phyloP scores from a whole-genome alignment of 2,888 invertebrate species.

The Phalera bucephala region DNA sequence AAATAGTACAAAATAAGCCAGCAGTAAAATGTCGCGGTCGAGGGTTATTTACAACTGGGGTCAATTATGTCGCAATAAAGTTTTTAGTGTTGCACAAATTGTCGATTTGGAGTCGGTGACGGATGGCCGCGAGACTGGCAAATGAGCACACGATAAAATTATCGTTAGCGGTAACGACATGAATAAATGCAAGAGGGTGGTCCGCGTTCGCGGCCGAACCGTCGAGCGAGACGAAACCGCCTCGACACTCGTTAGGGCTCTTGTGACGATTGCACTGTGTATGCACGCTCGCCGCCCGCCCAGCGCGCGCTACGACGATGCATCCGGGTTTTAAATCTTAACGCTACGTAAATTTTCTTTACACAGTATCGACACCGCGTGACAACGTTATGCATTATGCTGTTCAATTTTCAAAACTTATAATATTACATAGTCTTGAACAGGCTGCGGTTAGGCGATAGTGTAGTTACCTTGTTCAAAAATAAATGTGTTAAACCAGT shows the following conservation, averaged over 20 bases:
- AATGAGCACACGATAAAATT: constrained; percentile 84
- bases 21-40: constrained; percentile 52
- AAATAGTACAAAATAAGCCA: constrained; percentile 47
- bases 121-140: constrained; percentile 78
- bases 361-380: constrained; percentile 15
- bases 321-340: constrained; percentile 28
- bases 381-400: too few species aligned
- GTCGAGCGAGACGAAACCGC: constrained; percentile 47
- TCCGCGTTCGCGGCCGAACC: constrained; percentile 54
- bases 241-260: constrained; percentile 67
- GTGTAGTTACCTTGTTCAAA: too few species aligned
- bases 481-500: too few species aligned
- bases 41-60: constrained; percentile 66
- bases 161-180: constrained; percentile 84
- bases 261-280: constrained; percentile 57
- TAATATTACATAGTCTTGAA: too few species aligned
- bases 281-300: constrained; percentile 13
- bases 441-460: too few species aligned
- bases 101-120: constrained; percentile 78
- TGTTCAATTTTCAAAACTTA: neutral
- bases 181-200: constrained; percentile 83
- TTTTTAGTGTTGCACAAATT: constrained; percentile 81
- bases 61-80: constrained; percentile 80
- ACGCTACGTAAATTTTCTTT: constrained; percentile 36
- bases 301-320: constrained; percentile 10